Conservation (phyloP, 1,140 invertebrate genomes). For the Dreissena polymorpha region DNA sequence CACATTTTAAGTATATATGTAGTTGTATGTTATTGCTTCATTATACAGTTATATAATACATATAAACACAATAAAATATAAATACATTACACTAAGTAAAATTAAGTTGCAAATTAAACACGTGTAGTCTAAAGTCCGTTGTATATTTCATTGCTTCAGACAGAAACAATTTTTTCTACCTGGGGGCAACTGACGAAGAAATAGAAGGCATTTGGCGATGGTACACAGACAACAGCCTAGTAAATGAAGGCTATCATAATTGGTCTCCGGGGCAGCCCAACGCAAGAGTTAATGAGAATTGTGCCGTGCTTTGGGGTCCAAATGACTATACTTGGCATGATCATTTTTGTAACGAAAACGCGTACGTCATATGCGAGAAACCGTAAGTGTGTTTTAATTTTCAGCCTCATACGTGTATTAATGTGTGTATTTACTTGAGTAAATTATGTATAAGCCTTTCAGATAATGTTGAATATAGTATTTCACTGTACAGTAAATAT, state of each 20-base stretch:
- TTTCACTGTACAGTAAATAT: no score
- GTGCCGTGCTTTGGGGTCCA: conserved; percentile 14
- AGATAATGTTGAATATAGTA: no score
- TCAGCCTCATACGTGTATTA: no score
- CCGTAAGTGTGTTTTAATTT: background rate
- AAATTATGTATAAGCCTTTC: no score
- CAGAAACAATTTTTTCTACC: conserved; percentile 11
- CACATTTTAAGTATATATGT: no score
- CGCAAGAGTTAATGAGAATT: background rate
- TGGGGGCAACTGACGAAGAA: conserved; percentile 16
- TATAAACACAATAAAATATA: no score
- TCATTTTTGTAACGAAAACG: conserved; percentile 20
- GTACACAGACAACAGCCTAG: conserved; percentile 12
- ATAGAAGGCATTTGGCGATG: conserved; percentile 19
- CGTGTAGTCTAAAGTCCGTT: no score
- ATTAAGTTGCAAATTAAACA: no score
- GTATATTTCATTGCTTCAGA: background rate
- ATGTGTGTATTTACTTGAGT: no score
- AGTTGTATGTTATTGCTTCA: no score
- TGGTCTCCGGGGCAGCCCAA: background rate
- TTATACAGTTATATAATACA: no score
- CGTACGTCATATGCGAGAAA: conserved; percentile 19
- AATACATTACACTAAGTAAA: no score
- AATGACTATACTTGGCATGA: background rate
- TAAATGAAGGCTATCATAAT: background rate